Evolutionary conservation across 2,888 invertebrate species (phyloP), one percentile per base, ranked within the genome.

Genomic region (Drosophila atripex): DNA sequence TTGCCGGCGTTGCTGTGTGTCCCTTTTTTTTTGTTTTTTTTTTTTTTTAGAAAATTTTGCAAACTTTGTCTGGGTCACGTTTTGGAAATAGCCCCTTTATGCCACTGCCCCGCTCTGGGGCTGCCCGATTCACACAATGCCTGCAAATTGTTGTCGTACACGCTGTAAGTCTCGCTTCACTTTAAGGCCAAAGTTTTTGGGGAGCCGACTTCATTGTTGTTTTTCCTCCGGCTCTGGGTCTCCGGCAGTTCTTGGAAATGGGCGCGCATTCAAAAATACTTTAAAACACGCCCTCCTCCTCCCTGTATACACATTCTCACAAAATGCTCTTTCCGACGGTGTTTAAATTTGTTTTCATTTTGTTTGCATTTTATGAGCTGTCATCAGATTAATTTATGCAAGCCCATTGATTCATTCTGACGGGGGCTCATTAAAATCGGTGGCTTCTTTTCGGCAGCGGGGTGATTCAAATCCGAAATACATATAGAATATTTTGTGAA

Each of bases 31-130:
- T 9, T 2, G 39, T 51, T 73, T 79, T 71, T 86, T 68, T 9
- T 3, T 45, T 49, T 73, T 79, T 72, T 86, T 68, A 58, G 69
- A 75, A 77, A 75, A 72, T 86, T 71, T 80, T 71, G 85, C 87
- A 76, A 73, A 83, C 66, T 86, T 84, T 84, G 87, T 71, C 66
- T 74, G 87, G 87, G 87, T 82, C 80, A 82, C 80, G 80, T 82
- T 82, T 82, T 78, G 57, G 86, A 59, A 64, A 68, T 76, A 52
- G 43, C 52, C 49, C 38, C 49, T 35, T 28, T 11, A 4, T 16
- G 11, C 21, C 43, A 14, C 23, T 38, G 11, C 55, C 54, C 11
- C 14, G 12, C n/a, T 9, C 28, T 9, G 18, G 11, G 16, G 14
- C 53, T 50, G 28, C 21, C 12, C 30, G n/a, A 49, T 50, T 32